Evolutionary conservation across 2,888 invertebrate genomes (phyloP).

Genomic region (Campopleginae sp.): DNA sequence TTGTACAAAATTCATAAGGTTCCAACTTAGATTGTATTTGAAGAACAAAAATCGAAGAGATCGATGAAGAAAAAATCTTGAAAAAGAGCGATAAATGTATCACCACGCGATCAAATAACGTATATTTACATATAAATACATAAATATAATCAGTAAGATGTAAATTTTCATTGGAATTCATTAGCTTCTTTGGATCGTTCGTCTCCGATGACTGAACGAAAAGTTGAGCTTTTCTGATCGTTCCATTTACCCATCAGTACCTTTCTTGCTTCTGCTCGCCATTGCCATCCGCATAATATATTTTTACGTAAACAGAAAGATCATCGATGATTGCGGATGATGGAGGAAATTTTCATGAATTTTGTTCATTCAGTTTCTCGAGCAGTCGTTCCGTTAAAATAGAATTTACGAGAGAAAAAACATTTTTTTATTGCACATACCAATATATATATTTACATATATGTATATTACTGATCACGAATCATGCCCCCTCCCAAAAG

Average conservation of each 20-base stretch:
- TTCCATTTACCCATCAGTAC: slow-evolving; percentile 12
- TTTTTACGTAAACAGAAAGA: slow-evolving; percentile 40
- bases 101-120: slow-evolving; percentile 51
- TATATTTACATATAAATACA: not conserved
- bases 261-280: slow-evolving; percentile 1
- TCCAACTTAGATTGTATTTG: slow-evolving; percentile 54
- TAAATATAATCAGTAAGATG: slow-evolving; percentile 46
- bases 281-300: slow-evolving; percentile 53
- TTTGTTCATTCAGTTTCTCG: slow-evolving; percentile 10
- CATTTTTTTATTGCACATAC: slow-evolving; percentile 4
- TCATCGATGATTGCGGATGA: slow-evolving; percentile 54
- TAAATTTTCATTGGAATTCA: slow-evolving; percentile 49
- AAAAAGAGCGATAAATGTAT: slow-evolving; percentile 47
- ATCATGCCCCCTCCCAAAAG: not conserved
- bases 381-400: not conserved
- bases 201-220: slow-evolving; percentile 21
- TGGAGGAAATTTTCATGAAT: slow-evolving; percentile 54
- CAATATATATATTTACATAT: not conserved
- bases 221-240: not conserved
- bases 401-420: slow-evolving; percentile 8
- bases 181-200: slow-evolving; percentile 43
- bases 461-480: slow-evolving; percentile 7
- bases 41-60: slow-evolving; percentile 28
- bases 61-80: slow-evolving; percentile 45
- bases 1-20: slow-evolving; percentile 64